Percentiles rank a stretch among this genome's conserved stretches.
phyloP scores from a whole-genome alignment of 1,140 invertebrate species.

The Artemia franciscana region DNA sequence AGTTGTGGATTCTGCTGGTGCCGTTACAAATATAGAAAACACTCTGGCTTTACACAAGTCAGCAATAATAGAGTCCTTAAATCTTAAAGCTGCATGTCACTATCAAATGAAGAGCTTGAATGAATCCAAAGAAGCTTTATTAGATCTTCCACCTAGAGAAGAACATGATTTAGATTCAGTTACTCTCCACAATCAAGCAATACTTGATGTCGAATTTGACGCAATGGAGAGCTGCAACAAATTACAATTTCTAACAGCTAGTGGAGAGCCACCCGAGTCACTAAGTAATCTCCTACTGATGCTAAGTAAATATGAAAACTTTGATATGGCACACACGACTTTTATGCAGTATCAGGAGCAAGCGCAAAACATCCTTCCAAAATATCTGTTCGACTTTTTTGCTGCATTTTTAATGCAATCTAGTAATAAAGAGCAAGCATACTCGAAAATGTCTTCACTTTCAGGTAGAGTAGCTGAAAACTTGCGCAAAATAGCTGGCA shows the following conservation, averaged over 20 bases:
- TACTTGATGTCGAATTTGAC: conserved; percentile 76
- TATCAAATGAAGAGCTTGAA: conserved; percentile 85
- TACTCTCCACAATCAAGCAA: conserved; percentile 88
- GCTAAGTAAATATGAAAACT: conserved; percentile 94
- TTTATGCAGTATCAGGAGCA: not conserved
- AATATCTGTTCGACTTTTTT: conserved; percentile 69
- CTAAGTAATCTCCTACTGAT: conserved; percentile 85
- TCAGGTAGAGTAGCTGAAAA: conserved; percentile 72
- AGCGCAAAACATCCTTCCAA: conserved; percentile 12
- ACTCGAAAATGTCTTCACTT: conserved; percentile 86
- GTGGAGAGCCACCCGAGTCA: conserved; percentile 58
- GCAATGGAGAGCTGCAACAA: conserved; percentile 89
- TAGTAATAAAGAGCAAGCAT: conserved; percentile 89
- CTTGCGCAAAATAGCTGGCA: conserved; percentile 38
- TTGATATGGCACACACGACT: conserved; percentile 48
- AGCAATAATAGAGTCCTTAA: conserved; percentile 91
- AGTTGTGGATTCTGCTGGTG: conserved; percentile 79
- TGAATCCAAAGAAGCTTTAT: conserved; percentile 73
- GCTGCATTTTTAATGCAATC: conserved; percentile 93
- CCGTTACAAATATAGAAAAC: conserved; percentile 90
- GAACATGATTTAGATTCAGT: conserved; percentile 96
- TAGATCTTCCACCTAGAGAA: conserved; percentile 87
- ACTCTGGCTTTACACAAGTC: conserved; percentile 86
- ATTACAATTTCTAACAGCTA: conserved; percentile 76
- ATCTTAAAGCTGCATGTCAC: conserved; percentile 94